phyloP scores from a whole-genome alignment of 2,888 invertebrate species.

The Anaspis maculata region DNA sequence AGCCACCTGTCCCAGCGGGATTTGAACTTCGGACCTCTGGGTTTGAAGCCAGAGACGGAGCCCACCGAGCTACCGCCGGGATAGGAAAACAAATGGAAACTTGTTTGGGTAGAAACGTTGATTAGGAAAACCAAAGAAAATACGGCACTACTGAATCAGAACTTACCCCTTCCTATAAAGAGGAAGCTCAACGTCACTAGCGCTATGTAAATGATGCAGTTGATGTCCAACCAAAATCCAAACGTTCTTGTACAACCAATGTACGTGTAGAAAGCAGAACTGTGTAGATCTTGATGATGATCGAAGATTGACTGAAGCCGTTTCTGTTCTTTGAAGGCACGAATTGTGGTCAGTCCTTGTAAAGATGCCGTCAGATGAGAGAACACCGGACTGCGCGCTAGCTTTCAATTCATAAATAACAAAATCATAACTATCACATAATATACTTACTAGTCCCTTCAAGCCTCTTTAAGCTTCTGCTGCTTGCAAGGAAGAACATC shows the following conservation, averaged over 20 bases:
- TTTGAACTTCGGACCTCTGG: too few species aligned
- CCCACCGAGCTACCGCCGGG: too few species aligned
- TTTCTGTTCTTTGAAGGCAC: constrained; percentile 58
- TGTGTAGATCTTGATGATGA: constrained; percentile 54
- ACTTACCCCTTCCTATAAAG: too few species aligned
- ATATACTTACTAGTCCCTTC: constrained; percentile 45
- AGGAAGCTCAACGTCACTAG: constrained; percentile 54
- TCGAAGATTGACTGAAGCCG: constrained; percentile 53
- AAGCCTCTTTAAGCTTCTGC: constrained; percentile 59
- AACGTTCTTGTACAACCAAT: constrained; percentile 54
- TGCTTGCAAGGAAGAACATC: constrained; percentile 56
- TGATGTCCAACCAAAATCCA: constrained; percentile 57
- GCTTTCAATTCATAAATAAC: too few species aligned
- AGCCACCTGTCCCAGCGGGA: too few species aligned
- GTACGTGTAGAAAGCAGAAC: constrained; percentile 63
- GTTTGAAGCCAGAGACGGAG: too few species aligned
- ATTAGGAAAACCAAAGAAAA: too few species aligned
- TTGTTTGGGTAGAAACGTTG: too few species aligned
- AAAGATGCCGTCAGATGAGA: constrained; percentile 63
- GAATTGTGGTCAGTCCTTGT: constrained; percentile 64
- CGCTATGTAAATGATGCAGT: constrained; percentile 54
- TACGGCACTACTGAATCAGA: too few species aligned
- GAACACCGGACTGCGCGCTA: constrained; percentile 68
- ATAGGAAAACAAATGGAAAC: too few species aligned
- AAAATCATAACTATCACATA: too few species aligned